Base-by-base conservation (phyloP, 2,888 invertebrate species). In the Apodemia duryi region DNA sequence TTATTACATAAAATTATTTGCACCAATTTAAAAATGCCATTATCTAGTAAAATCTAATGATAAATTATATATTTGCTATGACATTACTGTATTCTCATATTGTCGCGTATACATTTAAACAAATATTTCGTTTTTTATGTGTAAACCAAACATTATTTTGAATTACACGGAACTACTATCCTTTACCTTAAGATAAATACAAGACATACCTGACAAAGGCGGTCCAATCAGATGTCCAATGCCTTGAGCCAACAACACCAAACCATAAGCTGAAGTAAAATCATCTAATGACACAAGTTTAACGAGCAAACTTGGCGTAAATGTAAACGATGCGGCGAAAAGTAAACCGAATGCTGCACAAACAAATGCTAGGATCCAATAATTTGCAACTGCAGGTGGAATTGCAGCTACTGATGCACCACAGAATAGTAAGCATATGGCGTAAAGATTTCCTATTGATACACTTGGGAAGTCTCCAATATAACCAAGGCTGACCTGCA, bases 181-280 rank as follows among this genome's bases (percentile, higher is more conserved):
- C 11, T 43, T 43, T 43, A 43, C 43, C 43, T 11, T 43, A 43
- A 11, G 6, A 11, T 4, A 43, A 43, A 43, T 11, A 43, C 13
- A 5, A 6, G 13, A 63, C 61, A 67, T 46, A 95, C 98, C 98
- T 77, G 97, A 98, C 65, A 98, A 83, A 0, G 98, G 98, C 7
- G 99, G 98, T 63, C 98, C 99, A 69, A 97, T 92, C 62, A 98
- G 93, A 90, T 97, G 98, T 5, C 98, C 98, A 69, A 98, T 94
- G 13, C 99, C 99, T 85, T 98, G 98, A 68, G 97, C 96, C 65
- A 98, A 89, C 74, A 98, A 90, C 72, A 97, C 95, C 74, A 99
- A 86, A 28, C 98, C 98, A 83, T 98, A 99, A 13, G 98, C 98
- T 70, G 96, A 95, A 6, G 98, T 98, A 81, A 99, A 98, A 72